Evolutionary conservation across 2,888 invertebrate genomes (phyloP).

Genomic region (Tortricodes alternella): DNA sequence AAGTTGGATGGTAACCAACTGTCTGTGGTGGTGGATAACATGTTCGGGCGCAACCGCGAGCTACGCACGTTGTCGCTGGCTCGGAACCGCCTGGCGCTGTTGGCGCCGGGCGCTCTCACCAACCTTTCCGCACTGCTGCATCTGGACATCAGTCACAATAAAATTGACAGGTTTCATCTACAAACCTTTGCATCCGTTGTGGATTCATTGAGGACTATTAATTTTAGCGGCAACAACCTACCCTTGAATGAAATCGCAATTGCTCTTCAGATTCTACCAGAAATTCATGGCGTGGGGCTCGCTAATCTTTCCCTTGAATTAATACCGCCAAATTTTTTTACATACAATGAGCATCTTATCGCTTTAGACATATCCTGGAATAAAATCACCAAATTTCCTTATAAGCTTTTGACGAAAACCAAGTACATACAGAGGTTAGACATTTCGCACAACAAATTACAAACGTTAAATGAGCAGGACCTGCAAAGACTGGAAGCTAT

Average conservation of each 20-base stretch:
- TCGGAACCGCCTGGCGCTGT: slow-evolving; percentile 88
- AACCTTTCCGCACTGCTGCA: slow-evolving; percentile 87
- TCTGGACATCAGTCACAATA: slow-evolving; percentile 90
- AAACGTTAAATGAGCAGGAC: slow-evolving; percentile 83
- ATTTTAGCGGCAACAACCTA: slow-evolving; percentile 87
- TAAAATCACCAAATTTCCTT: slow-evolving; percentile 83
- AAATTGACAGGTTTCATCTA: slow-evolving; percentile 86
- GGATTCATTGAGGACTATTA: slow-evolving; percentile 84
- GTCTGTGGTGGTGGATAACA: slow-evolving; percentile 88
- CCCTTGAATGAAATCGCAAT: slow-evolving; percentile 80
- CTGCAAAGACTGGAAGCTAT: slow-evolving; percentile 83
- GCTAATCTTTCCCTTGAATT: slow-evolving; percentile 83
- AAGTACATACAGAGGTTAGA: slow-evolving; percentile 85
- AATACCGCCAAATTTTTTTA: slow-evolving; percentile 83
- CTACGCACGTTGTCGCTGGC: slow-evolving; percentile 84
- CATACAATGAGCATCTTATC: slow-evolving; percentile 82
- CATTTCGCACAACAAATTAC: slow-evolving; percentile 88
- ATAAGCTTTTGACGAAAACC: slow-evolving; percentile 80
- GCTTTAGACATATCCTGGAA: slow-evolving; percentile 89
- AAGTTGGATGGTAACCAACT: slow-evolving; percentile 90
- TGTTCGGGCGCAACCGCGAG: slow-evolving; percentile 84
- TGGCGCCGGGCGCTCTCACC: slow-evolving; percentile 88
- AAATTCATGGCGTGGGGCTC: slow-evolving; percentile 81
- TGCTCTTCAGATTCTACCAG: slow-evolving; percentile 81
- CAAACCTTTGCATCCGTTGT: slow-evolving; percentile 84